Evolutionary conservation across 1,140 invertebrate genomes (phyloP).

Genomic region (Pseudomyrmex dendroicus): DNA sequence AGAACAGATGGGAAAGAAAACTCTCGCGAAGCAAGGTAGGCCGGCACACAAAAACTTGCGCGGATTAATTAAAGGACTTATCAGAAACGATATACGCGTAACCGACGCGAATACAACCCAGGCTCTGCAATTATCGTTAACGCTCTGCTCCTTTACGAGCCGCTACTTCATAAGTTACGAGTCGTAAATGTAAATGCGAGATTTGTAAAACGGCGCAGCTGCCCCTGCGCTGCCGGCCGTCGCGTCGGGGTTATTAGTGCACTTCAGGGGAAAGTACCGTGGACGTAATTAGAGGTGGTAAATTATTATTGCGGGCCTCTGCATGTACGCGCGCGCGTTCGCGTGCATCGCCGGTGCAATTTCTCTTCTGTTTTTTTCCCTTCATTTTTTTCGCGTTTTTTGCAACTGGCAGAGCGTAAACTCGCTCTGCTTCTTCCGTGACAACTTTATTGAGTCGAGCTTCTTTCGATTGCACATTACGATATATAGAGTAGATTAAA

Average conservation of each 20-base stretch:
- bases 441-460: slow-evolving; percentile 51
- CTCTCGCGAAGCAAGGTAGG: not conserved
- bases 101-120: slow-evolving; percentile 32
- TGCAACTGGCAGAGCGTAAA: slow-evolving; percentile 10
- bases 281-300: slow-evolving; percentile 70
- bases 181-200: slow-evolving; percentile 73
- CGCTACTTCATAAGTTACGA: slow-evolving; percentile 66
- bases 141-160: slow-evolving; percentile 68
- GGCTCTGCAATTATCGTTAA: slow-evolving; percentile 72
- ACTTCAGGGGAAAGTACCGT: slow-evolving; percentile 43
- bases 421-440: not conserved
- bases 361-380: not conserved
- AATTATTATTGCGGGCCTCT: slow-evolving; percentile 66
- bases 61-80: slow-evolving; percentile 71
- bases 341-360: slow-evolving; percentile 47
- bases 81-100: slow-evolving; percentile 64
- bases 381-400: not conserved
- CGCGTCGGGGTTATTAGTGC: slow-evolving; percentile 65
- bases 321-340: slow-evolving; percentile 33
- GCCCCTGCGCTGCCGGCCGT: slow-evolving; percentile 40
- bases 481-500: slow-evolving; percentile 50
- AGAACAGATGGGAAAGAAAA: not conserved
- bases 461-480: slow-evolving; percentile 49
- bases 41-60: not conserved
- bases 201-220: slow-evolving; percentile 70